A percentile compares a stretch with the other conserved stretches of the same genome.
Evolutionary conservation across 2,888 invertebrate species (phyloP).

Genomic region (Trachelus iudaicus): DNA sequence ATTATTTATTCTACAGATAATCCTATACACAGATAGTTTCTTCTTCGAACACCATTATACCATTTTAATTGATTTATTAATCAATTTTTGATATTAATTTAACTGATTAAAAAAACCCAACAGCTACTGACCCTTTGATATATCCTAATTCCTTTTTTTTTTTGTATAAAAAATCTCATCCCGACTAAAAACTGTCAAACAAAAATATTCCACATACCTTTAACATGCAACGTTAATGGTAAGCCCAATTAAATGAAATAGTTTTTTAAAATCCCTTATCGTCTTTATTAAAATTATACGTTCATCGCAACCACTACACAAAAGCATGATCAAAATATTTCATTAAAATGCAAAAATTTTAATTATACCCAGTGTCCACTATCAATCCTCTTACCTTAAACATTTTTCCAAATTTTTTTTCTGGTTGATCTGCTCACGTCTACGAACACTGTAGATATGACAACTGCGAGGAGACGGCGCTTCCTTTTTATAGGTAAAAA

Average conservation of each 20-base stretch:
- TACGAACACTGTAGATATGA: constrained; percentile 28
- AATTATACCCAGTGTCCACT: not conserved
- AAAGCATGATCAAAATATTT: not conserved
- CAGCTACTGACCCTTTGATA: too few species aligned
- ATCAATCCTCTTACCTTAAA: constrained; percentile 27
- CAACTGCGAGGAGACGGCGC: constrained; percentile 11
- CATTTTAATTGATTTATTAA: not conserved
- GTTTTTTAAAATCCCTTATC: too few species aligned
- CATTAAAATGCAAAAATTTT: not conserved
- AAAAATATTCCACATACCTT: too few species aligned
- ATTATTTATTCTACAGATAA: not conserved
- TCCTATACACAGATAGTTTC: not conserved
- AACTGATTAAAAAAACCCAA: not conserved
- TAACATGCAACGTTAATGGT: too few species aligned
- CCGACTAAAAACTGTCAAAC: too few species aligned
- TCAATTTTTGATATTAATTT: not conserved
- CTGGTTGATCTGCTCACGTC: constrained; percentile 18
- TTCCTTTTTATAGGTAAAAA: too few species aligned
- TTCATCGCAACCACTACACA: too few species aligned
- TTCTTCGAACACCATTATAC: not conserved
- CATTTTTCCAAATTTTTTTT: constrained; percentile 21
- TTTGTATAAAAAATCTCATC: too few species aligned
- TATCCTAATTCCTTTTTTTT: too few species aligned
- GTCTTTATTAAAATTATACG: too few species aligned
- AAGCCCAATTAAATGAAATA: too few species aligned